phyloP scores from a whole-genome alignment of 2,113 vertebrate species.

The Plectropomus leopardus region DNA sequence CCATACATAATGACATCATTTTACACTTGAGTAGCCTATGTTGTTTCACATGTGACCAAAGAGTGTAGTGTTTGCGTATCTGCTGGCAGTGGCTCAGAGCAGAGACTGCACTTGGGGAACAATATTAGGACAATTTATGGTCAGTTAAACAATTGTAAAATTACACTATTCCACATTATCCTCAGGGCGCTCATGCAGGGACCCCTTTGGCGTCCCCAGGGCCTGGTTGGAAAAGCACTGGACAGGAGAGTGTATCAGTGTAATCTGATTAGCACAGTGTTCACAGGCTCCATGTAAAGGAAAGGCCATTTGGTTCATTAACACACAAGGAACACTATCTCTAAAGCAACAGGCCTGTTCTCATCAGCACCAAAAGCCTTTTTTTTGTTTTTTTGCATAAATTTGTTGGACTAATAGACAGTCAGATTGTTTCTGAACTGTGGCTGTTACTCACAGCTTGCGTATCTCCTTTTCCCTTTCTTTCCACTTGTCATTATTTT shows the following conservation, averaged over 20 bases:
- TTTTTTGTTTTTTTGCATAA: neutral
- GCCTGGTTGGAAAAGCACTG: slow-evolving; percentile 20
- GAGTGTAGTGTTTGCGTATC: neutral
- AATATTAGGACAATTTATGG: neutral
- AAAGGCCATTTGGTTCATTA: neutral
- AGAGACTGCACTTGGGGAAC: neutral
- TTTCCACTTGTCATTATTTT: neutral
- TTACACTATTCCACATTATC: slow-evolving; percentile 7
- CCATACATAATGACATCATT: neutral
- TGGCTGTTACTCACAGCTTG: neutral
- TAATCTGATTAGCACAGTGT: slow-evolving; percentile 20
- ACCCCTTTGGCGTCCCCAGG: neutral
- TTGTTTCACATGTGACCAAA: neutral
- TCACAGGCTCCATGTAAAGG: slow-evolving; percentile 9
- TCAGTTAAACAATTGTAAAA: slow-evolving; percentile 18
- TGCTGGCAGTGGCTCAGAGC: neutral
- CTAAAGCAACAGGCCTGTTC: neutral
- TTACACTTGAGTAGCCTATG: neutral
- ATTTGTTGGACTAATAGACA: neutral
- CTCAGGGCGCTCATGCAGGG: slow-evolving; percentile 20
- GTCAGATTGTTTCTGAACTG: neutral
- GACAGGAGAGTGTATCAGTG: slow-evolving; percentile 4
- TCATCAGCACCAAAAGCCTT: neutral
- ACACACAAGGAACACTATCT: neutral
- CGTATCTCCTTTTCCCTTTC: neutral